Percentiles rank a stretch among this genome's conserved stretches.
phyloP scores from a whole-genome alignment of 2,113 vertebrate species.

The Anolis sagrei region DNA sequence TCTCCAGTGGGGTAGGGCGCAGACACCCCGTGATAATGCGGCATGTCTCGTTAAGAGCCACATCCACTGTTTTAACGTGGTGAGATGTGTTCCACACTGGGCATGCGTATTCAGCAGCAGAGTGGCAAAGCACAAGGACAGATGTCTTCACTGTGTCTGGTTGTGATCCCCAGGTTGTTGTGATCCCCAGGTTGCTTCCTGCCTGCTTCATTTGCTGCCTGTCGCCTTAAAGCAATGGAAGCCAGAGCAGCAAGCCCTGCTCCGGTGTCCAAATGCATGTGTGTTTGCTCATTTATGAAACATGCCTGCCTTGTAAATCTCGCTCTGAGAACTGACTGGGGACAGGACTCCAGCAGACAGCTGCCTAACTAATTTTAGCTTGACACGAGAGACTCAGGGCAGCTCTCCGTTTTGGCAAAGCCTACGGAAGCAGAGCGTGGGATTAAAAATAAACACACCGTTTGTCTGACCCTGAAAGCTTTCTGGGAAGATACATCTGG shows the following conservation, averaged over 20 bases:
- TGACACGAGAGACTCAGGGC: slow-evolving; percentile 34
- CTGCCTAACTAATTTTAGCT: slow-evolving; percentile 58
- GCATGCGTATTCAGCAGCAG: too few species aligned
- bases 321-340: slow-evolving; percentile 44
- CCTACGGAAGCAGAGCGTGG: slow-evolving; percentile 6
- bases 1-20: too few species aligned
- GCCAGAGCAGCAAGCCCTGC: neutral
- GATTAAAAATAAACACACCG: slow-evolving; percentile 35
- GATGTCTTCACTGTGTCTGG: too few species aligned
- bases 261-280: neutral
- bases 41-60: too few species aligned
- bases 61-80: too few species aligned
- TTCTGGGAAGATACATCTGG: neutral
- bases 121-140: too few species aligned
- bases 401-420: slow-evolving; percentile 44
- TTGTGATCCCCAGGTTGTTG: too few species aligned
- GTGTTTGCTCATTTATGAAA: slow-evolving; percentile 13
- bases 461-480: slow-evolving; percentile 7
- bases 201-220: neutral
- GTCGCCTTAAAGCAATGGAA: neutral
- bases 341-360: slow-evolving; percentile 44
- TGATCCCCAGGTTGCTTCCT: too few species aligned
- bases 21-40: too few species aligned
- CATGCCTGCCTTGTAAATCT: slow-evolving; percentile 37
- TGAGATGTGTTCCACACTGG: too few species aligned